Base-by-base conservation (phyloP, 2,113 vertebrate genomes). In the Sphaerodactylus townsendi region DNA sequence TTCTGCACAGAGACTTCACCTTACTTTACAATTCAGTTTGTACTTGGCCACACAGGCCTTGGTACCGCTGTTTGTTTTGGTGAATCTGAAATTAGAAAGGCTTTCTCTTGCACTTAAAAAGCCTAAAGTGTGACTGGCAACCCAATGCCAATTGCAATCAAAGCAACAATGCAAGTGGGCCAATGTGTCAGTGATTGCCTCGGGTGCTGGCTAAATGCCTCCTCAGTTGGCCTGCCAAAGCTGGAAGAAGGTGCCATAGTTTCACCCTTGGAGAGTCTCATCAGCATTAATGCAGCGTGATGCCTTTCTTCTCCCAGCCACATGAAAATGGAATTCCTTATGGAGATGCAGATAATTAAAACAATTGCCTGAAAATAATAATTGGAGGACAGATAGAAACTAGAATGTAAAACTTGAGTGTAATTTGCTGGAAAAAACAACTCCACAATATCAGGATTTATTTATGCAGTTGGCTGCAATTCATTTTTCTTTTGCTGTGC, bases 281-380 rank as follows among this genome's bases (percentile, higher is more conserved):
- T 92, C 91, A 87, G 84, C 10, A 5, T 77, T 93, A 94, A 95
- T 84, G 77, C 4, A 3, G 25, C 81, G 86, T 88, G 88, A 94
- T 93, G 81, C 85, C 77, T 84, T 89, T 85, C 66, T 56, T 89
- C 86, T 89, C 87, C 83, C 91, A 77, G 87, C 92, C 94, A 89
- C 92, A 92, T 90, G 93, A 94, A 89, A 91, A 92, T 89, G 91
- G 85, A 59, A 15, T 89, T 95, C 92, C 92, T 95, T 80, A 66
- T 92, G 91, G 94, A 94, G 89, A 91, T 93, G 84, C 88, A 89
- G 91, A 94, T 95, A 95, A 95, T 95, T 94, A 95, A 95, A 96
- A 92, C 85, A 85, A 87, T 95, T 95, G 93, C 92, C 94, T 92
- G 90, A 94, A 90, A 95, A 88, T 90, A 93, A 89, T 94, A 94